phyloP scores from a whole-genome alignment of 2,888 invertebrate genomes.

The Hydroisotoma schaefferi region DNA sequence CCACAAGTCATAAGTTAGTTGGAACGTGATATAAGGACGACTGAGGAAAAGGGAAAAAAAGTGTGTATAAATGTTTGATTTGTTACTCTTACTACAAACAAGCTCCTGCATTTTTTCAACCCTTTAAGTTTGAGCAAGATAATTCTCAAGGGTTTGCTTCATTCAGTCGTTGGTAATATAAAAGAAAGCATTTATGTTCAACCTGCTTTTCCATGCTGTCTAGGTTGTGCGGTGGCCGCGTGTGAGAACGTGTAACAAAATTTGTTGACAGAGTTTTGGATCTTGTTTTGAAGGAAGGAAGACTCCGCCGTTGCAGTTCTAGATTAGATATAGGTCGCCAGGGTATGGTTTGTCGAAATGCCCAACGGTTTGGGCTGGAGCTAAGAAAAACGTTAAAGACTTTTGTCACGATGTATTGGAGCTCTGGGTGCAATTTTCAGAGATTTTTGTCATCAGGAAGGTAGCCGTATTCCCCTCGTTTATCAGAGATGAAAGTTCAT shows the following conservation, averaged over 20 bases:
- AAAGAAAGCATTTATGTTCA: constrained; percentile 9
- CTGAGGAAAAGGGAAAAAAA: no score
- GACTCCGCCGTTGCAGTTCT: background rate
- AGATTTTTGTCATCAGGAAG: constrained; percentile 48
- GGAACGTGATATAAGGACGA: no score
- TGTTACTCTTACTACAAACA: no score
- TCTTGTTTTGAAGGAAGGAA: constrained; percentile 6
- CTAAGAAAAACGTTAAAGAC: constrained; percentile 23
- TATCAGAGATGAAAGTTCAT: constrained; percentile 49
- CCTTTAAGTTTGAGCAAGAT: background rate
- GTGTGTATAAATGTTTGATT: constrained; percentile 7
- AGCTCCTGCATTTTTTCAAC: no score
- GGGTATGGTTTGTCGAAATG: constrained; percentile 46
- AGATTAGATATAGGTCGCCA: constrained; percentile 45
- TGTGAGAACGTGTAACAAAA: no score
- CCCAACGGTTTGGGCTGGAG: constrained; percentile 22
- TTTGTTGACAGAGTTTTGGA: constrained; percentile 17
- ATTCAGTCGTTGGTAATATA: constrained; percentile 17
- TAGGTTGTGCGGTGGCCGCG: no score
- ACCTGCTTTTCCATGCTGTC: no score
- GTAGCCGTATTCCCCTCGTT: constrained; percentile 45
- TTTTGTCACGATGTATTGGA: constrained; percentile 45
- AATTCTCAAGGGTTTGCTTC: constrained; percentile 13
- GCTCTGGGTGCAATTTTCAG: constrained; percentile 48
- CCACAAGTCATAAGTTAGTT: no score